Base-by-base conservation (phyloP, 2,888 invertebrate genomes). In the Biston stratarius region DNA sequence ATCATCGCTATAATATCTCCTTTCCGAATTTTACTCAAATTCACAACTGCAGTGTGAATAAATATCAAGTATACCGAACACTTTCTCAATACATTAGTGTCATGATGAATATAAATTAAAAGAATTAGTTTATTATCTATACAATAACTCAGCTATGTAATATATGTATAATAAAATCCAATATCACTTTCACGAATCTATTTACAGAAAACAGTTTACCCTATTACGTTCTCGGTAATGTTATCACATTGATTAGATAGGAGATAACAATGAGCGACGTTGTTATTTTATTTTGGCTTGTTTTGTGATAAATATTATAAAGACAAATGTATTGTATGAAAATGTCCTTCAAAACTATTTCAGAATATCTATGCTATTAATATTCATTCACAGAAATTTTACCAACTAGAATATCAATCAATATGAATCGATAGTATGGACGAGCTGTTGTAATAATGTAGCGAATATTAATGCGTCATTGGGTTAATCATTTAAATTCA, bases 231-330 rank as follows among this genome's bases (percentile, higher is more conserved):
- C 71, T 71, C 72, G 72, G 77, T 79, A 81, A 57, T 48, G 72
- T 75, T 83, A 83, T 83, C 83, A 63, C 33, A 15, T 36, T 71
- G 83, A 84, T 84, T 77, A 83, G 82, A 80, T 83, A 83, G 51
- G 60, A 44, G 64, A 70, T 68, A 70, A 47, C 64, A 60, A 36
- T 55, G 65, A 59, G 65, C 67, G 65, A 69, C 77, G 74, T 74
- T 79, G 75, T 78, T 45, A 9, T 45, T 34, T 57, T 77, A 78
- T 79, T 81, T 79, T 77, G 67, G 69, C 69, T 60, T 70, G 71
- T 60, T 74, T 77, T 63, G 72, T 71, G 72, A 79, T 77, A 75
- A 74, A 34, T 74, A 48, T 9, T 61, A 61, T 60, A 33, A 40
- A 14, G 12, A 15, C 42, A 42, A 55, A 7, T 36, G 36, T 52